Evolutionary conservation across 2,888 invertebrate species (phyloP).

Genomic region (Diplolepis rosae): DNA sequence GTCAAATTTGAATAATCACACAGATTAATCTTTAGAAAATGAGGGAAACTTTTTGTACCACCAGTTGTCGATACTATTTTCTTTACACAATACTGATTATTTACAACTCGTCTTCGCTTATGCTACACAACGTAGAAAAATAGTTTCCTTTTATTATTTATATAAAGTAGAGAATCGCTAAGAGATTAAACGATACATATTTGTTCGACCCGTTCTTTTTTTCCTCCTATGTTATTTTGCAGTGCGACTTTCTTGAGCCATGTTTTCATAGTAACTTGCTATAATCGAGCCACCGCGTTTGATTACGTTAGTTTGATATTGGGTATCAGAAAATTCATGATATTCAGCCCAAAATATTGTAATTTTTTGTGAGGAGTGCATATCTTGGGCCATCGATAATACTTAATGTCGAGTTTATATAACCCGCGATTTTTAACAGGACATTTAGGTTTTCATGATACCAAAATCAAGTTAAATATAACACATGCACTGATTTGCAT

Average conservation of each 20-base stretch:
- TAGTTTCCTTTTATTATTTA: constrained; percentile 52
- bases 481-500: neutral
- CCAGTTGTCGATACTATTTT: constrained; percentile 13
- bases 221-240: constrained; percentile 62
- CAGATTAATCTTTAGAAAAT: constrained; percentile 23
- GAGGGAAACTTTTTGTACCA: neutral
- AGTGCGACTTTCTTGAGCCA: constrained; percentile 52
- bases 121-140: constrained; percentile 61
- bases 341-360: too few species aligned
- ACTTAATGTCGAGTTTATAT: too few species aligned
- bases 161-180: constrained; percentile 45
- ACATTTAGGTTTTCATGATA: too few species aligned
- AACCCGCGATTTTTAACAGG: too few species aligned
- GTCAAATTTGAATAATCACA: constrained; percentile 24
- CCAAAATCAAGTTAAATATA: neutral
- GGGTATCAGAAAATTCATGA: neutral
- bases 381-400: too few species aligned
- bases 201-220: constrained; percentile 34
- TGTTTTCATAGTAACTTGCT: neutral
- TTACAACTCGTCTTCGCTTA: constrained; percentile 39
- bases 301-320: neutral
- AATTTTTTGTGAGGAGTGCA: too few species aligned
- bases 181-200: constrained; percentile 16
- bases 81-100: constrained; percentile 27
- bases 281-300: neutral